phyloP scores from a whole-genome alignment of 2,797 vertebrate species.

The Lerista edwardsae region DNA sequence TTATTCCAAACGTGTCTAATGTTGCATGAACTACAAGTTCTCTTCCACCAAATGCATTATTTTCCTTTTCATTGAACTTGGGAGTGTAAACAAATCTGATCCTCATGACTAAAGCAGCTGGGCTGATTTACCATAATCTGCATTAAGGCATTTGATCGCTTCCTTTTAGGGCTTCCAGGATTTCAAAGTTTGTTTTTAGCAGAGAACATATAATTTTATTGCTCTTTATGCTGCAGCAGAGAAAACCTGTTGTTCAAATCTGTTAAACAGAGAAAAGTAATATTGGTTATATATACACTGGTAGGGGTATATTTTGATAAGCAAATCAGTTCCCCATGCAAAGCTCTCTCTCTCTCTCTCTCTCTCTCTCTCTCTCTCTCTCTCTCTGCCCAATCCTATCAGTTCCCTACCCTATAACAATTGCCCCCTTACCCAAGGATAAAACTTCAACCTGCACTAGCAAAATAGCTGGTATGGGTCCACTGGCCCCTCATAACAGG shows the following conservation, averaged over 20 bases:
- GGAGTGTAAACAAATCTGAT: conserved; percentile 31
- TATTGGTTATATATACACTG: conserved; percentile 36
- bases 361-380: too few relatives aligned
- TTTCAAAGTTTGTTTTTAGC: conserved; percentile 50
- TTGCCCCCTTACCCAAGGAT: too few relatives aligned
- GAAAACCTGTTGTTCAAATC: conserved; percentile 48
- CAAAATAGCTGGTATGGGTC: too few relatives aligned
- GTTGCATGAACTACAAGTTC: conserved; percentile 35
- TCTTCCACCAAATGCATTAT: conserved; percentile 54
- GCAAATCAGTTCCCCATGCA: conserved; percentile 40
- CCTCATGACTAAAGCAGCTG: conserved; percentile 44
- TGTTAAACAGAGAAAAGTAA: conserved; percentile 50
- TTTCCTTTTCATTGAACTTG: conserved; percentile 58
- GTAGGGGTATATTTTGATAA: conserved; percentile 54
- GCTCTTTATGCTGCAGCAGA: conserved; percentile 45
- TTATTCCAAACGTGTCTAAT: conserved; percentile 51
- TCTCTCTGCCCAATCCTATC: too few relatives aligned
- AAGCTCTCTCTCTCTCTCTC: conserved; percentile 27
- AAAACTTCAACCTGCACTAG: too few relatives aligned
- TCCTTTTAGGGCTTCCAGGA: conserved; percentile 46
- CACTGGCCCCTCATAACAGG: too few relatives aligned
- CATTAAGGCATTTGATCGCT: conserved; percentile 11
- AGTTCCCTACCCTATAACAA: too few relatives aligned
- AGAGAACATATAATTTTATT: conserved; percentile 49
- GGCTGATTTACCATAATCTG: conserved; percentile 24